Evolutionary conservation across 2,113 vertebrate genomes (phyloP).

Genomic region (Entomyzon cyanotis): DNA sequence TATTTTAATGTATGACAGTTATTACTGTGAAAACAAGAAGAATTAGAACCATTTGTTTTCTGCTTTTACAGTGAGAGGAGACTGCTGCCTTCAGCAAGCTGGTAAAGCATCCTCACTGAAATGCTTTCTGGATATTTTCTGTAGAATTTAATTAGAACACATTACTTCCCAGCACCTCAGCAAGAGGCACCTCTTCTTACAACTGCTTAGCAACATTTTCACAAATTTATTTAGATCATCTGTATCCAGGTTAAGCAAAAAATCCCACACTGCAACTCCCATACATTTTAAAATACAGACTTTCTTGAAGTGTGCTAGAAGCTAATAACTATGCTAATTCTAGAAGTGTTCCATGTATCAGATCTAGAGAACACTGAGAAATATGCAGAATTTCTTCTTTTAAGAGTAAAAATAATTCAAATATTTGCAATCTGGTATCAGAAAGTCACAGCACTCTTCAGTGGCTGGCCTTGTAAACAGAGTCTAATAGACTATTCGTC

Average conservation of each 20-base stretch:
- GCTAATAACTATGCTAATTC: neutral
- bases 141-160: neutral
- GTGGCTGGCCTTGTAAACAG: neutral
- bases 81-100: neutral
- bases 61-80: neutral
- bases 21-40: constrained; percentile 20
- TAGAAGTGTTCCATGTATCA: fast-evolving
- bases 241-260: neutral
- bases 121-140: neutral
- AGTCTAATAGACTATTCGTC: too few relatives aligned
- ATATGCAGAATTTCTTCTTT: neutral
- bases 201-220: neutral
- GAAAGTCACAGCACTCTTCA: neutral
- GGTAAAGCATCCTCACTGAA: neutral
- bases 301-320: neutral
- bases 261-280: fast-evolving
- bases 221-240: neutral
- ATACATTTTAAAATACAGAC: neutral
- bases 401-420: neutral
- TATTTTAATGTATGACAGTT: constrained; percentile 27
- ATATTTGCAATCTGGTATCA: fast-evolving
- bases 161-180: neutral
- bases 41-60: constrained; percentile 34
- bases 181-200: neutral
- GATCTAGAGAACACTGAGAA: neutral